phyloP scores from a whole-genome alignment of 64 coral and sea anemone genomes.

The Acropora yongei region DNA sequence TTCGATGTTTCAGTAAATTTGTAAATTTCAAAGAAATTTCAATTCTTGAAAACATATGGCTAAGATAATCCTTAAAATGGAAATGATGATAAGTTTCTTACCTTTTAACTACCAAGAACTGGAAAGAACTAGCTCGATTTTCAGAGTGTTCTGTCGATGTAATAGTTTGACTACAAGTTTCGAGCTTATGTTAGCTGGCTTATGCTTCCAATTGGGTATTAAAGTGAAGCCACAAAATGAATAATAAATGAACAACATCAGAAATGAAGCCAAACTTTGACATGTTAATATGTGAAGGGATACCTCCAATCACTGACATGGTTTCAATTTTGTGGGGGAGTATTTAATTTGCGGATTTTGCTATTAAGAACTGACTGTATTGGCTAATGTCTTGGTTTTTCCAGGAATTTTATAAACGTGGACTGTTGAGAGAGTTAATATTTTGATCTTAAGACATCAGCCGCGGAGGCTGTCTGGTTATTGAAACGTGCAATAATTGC shows the following conservation, averaged over 20 bases:
- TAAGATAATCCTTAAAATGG: neutral
- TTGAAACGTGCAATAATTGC: neutral
- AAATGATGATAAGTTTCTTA: neutral
- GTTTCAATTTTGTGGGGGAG: too few species aligned
- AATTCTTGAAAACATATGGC: neutral
- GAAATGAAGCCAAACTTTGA: neutral
- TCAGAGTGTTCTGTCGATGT: neutral
- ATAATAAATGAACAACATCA: conserved; percentile 19
- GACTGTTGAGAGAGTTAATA: neutral
- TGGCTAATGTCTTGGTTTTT: neutral
- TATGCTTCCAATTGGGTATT: neutral
- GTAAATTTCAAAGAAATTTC: neutral
- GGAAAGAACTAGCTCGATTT: neutral
- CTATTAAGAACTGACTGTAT: neutral
- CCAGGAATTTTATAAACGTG: neutral
- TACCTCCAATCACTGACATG: too few species aligned
- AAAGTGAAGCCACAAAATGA: neutral
- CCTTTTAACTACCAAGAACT: neutral
- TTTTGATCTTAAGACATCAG: neutral
- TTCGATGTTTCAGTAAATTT: too few species aligned
- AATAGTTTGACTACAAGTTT: neutral
- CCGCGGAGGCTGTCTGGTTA: neutral
- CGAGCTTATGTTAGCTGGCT: neutral
- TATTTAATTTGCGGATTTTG: neutral
- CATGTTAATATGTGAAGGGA: neutral